A percentile compares a stretch with the other conserved stretches of the same genome.
Evolutionary conservation across 2,113 vertebrate genomes (phyloP).

Genomic region (Platanista minor): DNA sequence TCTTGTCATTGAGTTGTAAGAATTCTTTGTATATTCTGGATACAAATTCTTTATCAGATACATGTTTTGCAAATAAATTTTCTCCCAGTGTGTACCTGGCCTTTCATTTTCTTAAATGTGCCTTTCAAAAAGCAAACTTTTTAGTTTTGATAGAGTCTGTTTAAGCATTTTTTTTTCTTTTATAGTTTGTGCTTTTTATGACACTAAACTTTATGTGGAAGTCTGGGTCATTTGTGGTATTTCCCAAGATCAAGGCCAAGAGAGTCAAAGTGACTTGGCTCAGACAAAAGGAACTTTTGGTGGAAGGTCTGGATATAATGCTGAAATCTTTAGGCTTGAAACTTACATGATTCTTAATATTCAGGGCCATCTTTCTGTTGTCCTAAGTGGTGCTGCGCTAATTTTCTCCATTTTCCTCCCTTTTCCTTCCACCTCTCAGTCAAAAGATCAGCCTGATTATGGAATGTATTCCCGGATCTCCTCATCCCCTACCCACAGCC

Average conservation of each 20-base stretch:
- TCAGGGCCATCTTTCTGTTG: not conserved
- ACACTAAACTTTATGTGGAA: not conserved
- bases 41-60: not conserved
- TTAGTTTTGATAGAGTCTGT: not conserved
- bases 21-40: not conserved
- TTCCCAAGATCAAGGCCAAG: not conserved
- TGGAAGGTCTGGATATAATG: not conserved
- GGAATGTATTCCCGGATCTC: slow-evolving; percentile 90
- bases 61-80: not conserved
- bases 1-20: not conserved
- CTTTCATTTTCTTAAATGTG: not conserved
- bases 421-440: slow-evolving; percentile 76
- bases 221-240: not conserved
- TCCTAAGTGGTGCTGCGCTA: not conserved
- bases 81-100: not conserved
- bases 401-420: not conserved
- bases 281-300: not conserved
- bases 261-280: not conserved
- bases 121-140: not conserved
- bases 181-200: not conserved
- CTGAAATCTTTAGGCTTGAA: not conserved
- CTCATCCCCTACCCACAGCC: slow-evolving; percentile 95
- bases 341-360: not conserved
- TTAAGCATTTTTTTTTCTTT: not conserved
- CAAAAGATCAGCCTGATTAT: slow-evolving; percentile 90